Conservation (phyloP, 2,888 invertebrate genomes). For the Scaptomyza caliginosa region DNA sequence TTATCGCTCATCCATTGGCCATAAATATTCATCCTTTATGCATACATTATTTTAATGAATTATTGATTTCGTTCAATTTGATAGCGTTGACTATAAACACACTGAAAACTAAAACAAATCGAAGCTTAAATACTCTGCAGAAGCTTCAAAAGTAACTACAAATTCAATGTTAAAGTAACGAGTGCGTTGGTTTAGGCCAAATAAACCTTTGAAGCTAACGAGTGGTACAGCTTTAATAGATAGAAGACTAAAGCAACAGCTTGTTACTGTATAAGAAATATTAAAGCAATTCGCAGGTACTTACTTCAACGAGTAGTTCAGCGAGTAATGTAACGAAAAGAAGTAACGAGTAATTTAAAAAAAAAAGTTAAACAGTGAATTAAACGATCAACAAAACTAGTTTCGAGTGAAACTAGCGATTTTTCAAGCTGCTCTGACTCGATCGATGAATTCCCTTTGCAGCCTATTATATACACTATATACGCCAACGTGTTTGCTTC, state of each 20-base stretch:
- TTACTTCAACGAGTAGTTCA: too few relatives aligned
- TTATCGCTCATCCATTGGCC: conserved; percentile 44
- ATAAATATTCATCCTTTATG: conserved; percentile 73
- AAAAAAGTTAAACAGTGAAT: too few relatives aligned
- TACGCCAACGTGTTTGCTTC: background rate
- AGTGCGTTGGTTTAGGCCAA: too few relatives aligned
- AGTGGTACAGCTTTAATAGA: background rate
- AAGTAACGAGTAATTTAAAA: too few relatives aligned
- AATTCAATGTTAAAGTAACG: background rate
- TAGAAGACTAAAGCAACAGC: too few relatives aligned
- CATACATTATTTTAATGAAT: conserved; percentile 78
- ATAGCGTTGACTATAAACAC: conserved; percentile 21
- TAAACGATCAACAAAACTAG: too few relatives aligned
- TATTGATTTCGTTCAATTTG: conserved; percentile 67
- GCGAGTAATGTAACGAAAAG: background rate
- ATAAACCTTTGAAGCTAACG: background rate
- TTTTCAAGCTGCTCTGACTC: too few relatives aligned
- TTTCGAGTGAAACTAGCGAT: too few relatives aligned
- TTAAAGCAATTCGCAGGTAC: too few relatives aligned
- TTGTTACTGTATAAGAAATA: too few relatives aligned
- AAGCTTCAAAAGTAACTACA: background rate
- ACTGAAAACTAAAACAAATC: background rate
- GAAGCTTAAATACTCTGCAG: conserved; percentile 9
- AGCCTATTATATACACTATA: background rate
- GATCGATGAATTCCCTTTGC: too few relatives aligned